Evolutionary conservation across 1,140 invertebrate species (phyloP), one percentile per base, ranked within the genome.

Genomic region (Drosophila virilis): DNA sequence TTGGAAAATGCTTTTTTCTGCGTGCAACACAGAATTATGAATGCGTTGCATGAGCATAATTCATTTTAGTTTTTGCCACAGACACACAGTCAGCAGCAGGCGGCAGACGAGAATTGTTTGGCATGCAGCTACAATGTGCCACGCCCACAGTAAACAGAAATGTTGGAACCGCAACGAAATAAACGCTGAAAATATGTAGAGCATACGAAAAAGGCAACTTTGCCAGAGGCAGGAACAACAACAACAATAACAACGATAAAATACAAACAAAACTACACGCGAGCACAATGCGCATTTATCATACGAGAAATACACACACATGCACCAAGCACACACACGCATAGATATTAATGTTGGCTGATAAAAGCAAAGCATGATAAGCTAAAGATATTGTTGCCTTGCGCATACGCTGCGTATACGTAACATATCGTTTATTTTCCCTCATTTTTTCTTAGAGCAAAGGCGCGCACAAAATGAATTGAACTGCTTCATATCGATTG

Each of bases 401-500:
- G 33, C 33, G 43, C 37, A 66, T 40, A 70, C 22, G 15, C 13
- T 74, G 55, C 69, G 50, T 77, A 70, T 80, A 28, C 67, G 60
- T 68, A 55, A 62, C 73, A 74, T 74, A 78, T 33, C 35, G 17
- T 54, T 57, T 54, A 37, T 37, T 50, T 50, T 22, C 22, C 9
- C 33, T 12, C 51, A 43, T 17, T 46, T 52, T 40, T 59, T 46
- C n/a, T 32, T 22, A 22, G 33, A 51, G 62, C 45, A 42, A 70
- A 59, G 52, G 8, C 40, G 13, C n/a, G 22, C 33, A 28, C 32
- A 52, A 68, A 28, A 42, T 35, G 40, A 58, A 70, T 70, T 60
- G 48, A 85, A 72, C 62, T 54, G 48, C 64, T 78, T 78, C 37
- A 75, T 86, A 76, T 83, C 75, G 71, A 86, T 79, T 71, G 54